phyloP scores from a whole-genome alignment of 2,113 vertebrate genomes.

The Ailuropoda melanoleuca region DNA sequence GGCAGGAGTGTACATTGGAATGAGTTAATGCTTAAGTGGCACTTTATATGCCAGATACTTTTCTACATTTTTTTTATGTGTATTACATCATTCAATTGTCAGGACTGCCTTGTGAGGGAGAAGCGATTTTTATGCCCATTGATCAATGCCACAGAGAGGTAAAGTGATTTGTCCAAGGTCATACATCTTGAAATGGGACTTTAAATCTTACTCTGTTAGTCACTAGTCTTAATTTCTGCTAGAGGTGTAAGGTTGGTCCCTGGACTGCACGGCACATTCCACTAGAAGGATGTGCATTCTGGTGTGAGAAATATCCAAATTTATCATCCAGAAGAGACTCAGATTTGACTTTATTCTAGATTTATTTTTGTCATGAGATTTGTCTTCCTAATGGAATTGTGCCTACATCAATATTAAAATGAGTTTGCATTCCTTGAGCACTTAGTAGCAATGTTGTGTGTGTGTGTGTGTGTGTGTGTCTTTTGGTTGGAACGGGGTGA shows the following conservation, averaged over 20 bases:
- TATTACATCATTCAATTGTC: background rate
- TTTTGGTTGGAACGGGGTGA: background rate
- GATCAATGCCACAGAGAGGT: background rate
- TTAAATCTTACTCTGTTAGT: background rate
- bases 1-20: fast-evolving
- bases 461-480: background rate
- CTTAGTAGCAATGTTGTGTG: background rate
- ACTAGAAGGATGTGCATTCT: background rate
- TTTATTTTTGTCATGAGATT: background rate
- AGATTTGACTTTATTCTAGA: background rate
- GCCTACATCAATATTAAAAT: background rate
- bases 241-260: background rate
- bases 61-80: fast-evolving
- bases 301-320: background rate
- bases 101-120: background rate
- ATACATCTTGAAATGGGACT: background rate
- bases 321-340: background rate
- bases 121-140: background rate
- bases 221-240: background rate
- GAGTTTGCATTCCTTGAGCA: background rate
- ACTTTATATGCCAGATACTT: background rate
- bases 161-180: background rate
- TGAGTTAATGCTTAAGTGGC: background rate
- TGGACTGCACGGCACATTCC: too few relatives aligned
- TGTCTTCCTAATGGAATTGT: background rate